A percentile compares a stretch with the other conserved stretches of the same genome.
Conservation (phyloP, 2,888 invertebrate genomes). For the Heliconius aoede region DNA sequence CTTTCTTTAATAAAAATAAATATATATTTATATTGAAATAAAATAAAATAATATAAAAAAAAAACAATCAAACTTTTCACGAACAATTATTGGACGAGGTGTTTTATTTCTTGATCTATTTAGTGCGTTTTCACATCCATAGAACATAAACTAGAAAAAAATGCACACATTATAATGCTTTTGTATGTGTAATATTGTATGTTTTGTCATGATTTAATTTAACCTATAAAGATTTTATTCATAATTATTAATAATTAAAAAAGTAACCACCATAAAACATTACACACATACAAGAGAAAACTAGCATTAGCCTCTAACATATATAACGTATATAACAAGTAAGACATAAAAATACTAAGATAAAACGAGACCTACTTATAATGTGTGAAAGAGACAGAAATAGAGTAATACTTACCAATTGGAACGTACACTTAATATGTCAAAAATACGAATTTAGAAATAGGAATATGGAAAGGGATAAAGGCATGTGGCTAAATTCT, state of each 20-base stretch:
- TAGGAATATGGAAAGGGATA: no score
- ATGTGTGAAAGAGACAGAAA: no score
- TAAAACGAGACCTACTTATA: not conserved
- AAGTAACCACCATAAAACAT: not conserved
- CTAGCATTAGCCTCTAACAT: conserved; percentile 26
- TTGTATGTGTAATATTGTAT: conserved; percentile 14
- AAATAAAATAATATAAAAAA: conserved; percentile 24
- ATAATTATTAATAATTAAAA: not conserved
- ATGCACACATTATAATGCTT: conserved; percentile 26
- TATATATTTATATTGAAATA: conserved; percentile 31
- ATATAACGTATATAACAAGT: not conserved
- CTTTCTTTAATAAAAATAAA: conserved; percentile 27
- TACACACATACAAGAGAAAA: conserved; percentile 15
- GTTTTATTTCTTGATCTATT: conserved; percentile 16
- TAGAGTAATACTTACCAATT: not conserved
- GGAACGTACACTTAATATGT: not conserved
- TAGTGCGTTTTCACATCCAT: conserved; percentile 33
- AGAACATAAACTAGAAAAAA: conserved; percentile 39
- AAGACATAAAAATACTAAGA: not conserved
- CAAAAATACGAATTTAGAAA: no score
- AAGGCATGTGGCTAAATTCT: no score
- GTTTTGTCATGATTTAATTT: not conserved
- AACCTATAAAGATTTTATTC: no score
- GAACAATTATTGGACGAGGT: conserved; percentile 4
- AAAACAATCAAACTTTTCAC: conserved; percentile 22